These are phyloP conservation scores for Dromiciops gliroides DNA, from an alignment of 2,113 vertebrate genomes.

Conservation along the genomic window DNA sequence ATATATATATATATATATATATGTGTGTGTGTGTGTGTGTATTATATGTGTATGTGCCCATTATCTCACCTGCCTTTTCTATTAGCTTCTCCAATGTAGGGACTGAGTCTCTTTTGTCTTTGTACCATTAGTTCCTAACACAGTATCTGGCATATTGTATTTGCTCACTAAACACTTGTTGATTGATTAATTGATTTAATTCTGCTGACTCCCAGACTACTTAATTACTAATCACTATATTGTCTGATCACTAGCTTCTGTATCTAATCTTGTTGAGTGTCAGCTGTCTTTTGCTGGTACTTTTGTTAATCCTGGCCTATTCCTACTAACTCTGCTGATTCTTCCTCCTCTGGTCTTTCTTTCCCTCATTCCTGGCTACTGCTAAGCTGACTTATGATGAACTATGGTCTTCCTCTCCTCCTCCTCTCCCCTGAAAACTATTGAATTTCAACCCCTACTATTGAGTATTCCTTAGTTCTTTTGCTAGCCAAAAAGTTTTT, in stretches of 20 bases:
- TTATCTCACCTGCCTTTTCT: background rate
- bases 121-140: background rate
- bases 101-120: background rate
- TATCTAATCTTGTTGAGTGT: background rate
- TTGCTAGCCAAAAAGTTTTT: background rate
- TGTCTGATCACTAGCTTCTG: background rate
- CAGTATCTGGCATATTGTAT: background rate
- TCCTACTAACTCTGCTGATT: background rate
- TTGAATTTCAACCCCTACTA: background rate
- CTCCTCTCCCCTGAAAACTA: background rate
- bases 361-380: no score
- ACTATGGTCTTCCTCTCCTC: no score
- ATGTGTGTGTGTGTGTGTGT: no score
- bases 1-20: no score
- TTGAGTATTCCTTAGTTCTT: background rate
- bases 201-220: background rate
- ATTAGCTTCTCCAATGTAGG: background rate
- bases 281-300: background rate
- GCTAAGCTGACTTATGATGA: no score
- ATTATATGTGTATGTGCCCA: no score
- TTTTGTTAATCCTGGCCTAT: background rate
- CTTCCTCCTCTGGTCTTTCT: background rate
- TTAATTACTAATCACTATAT: background rate
- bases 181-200: constrained; percentile 1
- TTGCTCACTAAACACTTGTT: background rate